A percentile compares a stretch with the other conserved stretches of the same genome.
Evolutionary conservation across 2,888 invertebrate species (phyloP).

Genomic region (Flabesymbios commensalis): DNA sequence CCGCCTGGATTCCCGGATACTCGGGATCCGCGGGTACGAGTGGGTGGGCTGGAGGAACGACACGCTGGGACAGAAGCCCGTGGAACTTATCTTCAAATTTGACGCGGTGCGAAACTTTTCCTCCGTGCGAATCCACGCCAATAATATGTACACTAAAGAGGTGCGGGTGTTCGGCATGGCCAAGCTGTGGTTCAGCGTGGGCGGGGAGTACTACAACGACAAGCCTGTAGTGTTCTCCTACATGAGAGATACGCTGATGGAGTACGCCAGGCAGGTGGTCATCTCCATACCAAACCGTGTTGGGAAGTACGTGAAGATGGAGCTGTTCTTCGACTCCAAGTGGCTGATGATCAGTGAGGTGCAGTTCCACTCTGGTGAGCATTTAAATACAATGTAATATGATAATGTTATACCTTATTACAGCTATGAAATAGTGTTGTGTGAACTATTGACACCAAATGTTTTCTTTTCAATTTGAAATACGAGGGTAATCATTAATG

Average conservation of each 20-base stretch:
- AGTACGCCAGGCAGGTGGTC: constrained; percentile 78
- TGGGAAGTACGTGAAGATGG: constrained; percentile 76
- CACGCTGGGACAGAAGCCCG: constrained; percentile 69
- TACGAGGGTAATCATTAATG: no score
- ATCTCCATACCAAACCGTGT: constrained; percentile 81
- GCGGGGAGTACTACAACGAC: constrained; percentile 74
- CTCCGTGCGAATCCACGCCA: constrained; percentile 78
- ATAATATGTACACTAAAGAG: constrained; percentile 83
- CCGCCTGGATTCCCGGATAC: constrained; percentile 69
- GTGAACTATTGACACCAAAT: no score
- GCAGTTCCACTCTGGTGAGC: constrained; percentile 79
- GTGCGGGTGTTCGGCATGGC: constrained; percentile 84
- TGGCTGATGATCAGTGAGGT: constrained; percentile 92
- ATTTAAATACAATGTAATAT: no score
- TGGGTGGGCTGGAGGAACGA: constrained; percentile 85
- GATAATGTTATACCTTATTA: no score
- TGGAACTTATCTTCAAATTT: constrained; percentile 83
- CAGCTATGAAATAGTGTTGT: no score
- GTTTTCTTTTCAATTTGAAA: no score
- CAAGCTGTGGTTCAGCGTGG: constrained; percentile 74
- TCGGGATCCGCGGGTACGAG: constrained; percentile 70
- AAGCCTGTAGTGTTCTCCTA: constrained; percentile 72
- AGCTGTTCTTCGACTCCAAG: constrained; percentile 77
- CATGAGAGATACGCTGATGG: constrained; percentile 78
- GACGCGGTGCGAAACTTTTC: constrained; percentile 86